phyloP scores from a whole-genome alignment of 2,888 invertebrate genomes.

The Agrilus mali region DNA sequence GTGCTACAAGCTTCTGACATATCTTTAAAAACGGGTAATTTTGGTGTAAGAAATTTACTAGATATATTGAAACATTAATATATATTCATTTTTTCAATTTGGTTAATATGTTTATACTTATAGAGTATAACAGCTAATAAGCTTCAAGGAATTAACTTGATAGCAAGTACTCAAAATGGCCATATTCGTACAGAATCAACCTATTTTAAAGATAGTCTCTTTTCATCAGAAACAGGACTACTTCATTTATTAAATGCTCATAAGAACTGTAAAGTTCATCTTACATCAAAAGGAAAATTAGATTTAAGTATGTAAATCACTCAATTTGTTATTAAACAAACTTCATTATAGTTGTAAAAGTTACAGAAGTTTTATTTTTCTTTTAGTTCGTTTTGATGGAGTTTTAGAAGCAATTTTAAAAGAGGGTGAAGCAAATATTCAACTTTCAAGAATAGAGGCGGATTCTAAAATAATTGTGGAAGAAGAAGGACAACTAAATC shows the following conservation, averaged over 20 bases:
- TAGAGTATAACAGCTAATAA: constrained; percentile 24
- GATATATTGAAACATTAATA: not conserved
- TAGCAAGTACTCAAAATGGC: constrained; percentile 20
- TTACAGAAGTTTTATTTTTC: constrained; percentile 6
- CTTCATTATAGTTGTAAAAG: not conserved
- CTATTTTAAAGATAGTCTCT: constrained; percentile 22
- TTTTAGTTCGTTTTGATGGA: constrained; percentile 31
- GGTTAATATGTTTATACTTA: constrained; percentile 4
- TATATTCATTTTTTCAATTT: constrained; percentile 3
- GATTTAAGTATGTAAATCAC: constrained; percentile 18
- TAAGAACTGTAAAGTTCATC: constrained; percentile 20
- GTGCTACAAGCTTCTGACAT: constrained; percentile 24
- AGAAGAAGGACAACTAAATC: constrained; percentile 20
- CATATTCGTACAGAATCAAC: constrained; percentile 23
- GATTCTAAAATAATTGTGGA: constrained; percentile 23
- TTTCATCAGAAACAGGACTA: constrained; percentile 22
- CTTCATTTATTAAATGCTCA: constrained; percentile 24
- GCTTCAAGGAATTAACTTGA: constrained; percentile 21
- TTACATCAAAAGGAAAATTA: constrained; percentile 21
- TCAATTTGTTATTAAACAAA: not conserved
- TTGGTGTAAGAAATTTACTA: constrained; percentile 19
- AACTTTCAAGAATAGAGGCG: constrained; percentile 25
- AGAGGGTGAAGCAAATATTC: constrained; percentile 25
- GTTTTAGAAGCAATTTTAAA: constrained; percentile 22
- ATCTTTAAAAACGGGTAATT: constrained; percentile 9